Conservation (phyloP, 2,113 vertebrate genomes). For the Jacana jacana region DNA sequence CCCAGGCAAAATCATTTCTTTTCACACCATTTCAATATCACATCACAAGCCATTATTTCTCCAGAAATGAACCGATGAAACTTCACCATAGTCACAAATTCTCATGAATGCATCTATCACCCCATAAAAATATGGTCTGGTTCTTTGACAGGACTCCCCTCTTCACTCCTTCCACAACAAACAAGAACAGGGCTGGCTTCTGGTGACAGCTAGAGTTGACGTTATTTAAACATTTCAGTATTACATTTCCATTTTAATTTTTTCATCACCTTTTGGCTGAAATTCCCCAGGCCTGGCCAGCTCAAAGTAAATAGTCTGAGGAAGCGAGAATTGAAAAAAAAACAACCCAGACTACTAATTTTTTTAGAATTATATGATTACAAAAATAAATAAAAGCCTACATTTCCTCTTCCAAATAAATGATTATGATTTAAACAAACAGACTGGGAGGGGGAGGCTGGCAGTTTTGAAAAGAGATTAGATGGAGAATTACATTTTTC, state of each 20-base stretch:
- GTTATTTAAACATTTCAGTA: constrained; percentile 4
- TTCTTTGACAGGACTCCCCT: not conserved
- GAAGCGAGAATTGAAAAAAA: not conserved
- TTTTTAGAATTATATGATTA: not conserved
- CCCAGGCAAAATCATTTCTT: not conserved
- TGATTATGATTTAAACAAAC: constrained; percentile 16
- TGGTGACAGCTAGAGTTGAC: not conserved
- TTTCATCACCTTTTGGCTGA: constrained; percentile 27
- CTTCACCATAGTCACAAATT: not conserved
- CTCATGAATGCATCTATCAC: not conserved
- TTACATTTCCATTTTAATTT: not conserved
- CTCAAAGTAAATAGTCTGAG: constrained; percentile 9
- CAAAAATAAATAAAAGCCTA: not conserved
- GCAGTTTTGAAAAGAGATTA: not conserved
- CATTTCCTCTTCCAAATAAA: constrained; percentile 22
- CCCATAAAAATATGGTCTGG: not conserved
- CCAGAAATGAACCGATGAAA: not conserved
- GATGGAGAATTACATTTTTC: not conserved
- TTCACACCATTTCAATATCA: not conserved
- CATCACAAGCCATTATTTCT: not conserved
- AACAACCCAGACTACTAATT: not conserved
- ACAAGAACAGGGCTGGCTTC: not conserved
- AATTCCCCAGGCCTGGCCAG: not conserved
- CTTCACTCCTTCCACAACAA: not conserved
- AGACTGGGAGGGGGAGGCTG: not conserved